A percentile compares a stretch with the other conserved stretches of the same genome.
Conservation (phyloP, 2,113 vertebrate species). For the Xyliphius kryptos region DNA sequence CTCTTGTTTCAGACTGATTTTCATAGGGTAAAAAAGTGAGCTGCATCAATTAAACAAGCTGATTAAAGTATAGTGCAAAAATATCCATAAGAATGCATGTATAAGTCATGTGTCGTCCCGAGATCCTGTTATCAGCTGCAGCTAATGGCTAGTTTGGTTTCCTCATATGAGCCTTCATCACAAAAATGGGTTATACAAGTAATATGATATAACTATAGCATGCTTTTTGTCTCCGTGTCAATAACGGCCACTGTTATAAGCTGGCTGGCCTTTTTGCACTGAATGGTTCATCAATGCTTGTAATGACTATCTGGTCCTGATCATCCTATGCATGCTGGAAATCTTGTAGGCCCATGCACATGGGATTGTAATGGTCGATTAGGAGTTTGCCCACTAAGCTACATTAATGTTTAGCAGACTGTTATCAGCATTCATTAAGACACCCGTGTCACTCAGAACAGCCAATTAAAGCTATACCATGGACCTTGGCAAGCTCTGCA, state of each 20-base stretch:
- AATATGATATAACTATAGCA: constrained; percentile 25
- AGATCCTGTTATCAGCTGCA: constrained; percentile 1
- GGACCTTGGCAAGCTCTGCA: constrained; percentile 14
- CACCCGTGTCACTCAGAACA: constrained; percentile 36
- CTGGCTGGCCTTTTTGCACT: constrained; percentile 12
- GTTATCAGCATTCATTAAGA: constrained; percentile 42
- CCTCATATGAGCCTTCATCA: constrained; percentile 25
- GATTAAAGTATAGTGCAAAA: too few relatives aligned
- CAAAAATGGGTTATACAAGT: constrained; percentile 15
- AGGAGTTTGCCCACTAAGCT: constrained; percentile 22
- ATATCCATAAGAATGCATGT: too few relatives aligned
- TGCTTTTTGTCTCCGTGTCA: constrained; percentile 29
- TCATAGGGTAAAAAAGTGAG: too few relatives aligned
- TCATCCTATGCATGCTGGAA: constrained; percentile 18
- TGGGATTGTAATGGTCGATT: constrained; percentile 36
- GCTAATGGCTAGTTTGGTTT: constrained; percentile 27
- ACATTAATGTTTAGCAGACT: constrained; percentile 27
- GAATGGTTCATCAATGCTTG: constrained; percentile 33
- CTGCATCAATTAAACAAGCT: too few relatives aligned
- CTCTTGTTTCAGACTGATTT: too few relatives aligned
- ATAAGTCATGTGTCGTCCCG: too few relatives aligned
- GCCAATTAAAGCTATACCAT: constrained; percentile 35
- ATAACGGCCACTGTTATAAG: constrained; percentile 38
- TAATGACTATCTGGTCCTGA: constrained; percentile 33
- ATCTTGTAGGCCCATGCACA: constrained; percentile 5